Evolutionary conservation across 23 tunicate genomes (phyloP), one percentile per base, ranked within the genome.

Genomic region (Botrylloides violaceus): DNA sequence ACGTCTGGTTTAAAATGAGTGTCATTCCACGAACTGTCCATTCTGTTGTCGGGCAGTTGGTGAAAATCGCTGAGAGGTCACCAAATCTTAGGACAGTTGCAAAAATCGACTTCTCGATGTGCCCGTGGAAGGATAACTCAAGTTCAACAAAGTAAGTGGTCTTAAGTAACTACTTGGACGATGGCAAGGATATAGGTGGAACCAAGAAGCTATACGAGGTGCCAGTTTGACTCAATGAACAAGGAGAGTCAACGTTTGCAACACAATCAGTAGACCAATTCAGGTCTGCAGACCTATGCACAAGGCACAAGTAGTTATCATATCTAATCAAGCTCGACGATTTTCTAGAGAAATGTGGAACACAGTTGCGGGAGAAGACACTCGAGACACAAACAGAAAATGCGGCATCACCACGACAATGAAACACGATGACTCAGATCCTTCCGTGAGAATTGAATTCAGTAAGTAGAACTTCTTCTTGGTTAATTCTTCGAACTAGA

Each of bases 341-440:
- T 60, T 29, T 15, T n/a, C n/a, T n/a, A 60, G 65, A 1, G 74
- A 68, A 37, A 32, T 68, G 23, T 68, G 74, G 74, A 35, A 20
- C 9, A 0, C 31, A 37, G 74, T 68, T 18, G 1, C 74, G 0
- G 74, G 74, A 19, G 58, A 68, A 39, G 58, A 68, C 0, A 36
- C 37, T 27, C 12, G 74, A 36, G 74, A 68, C 21, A n/a, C 74
- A 35, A 68, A 68, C 37, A 38, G 56, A 68, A 39, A 43, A 68
- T 68, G 74, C 37, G 30, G 4, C 7, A 37, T 68, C 25, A 68
- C 57, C 24, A 68, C 74, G 25, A 5, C 0, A 23, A 68, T 68
- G 74, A 68, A 37, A 43, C 74, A 68, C 2, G 74, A 68, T 43
- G 58, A 37, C 15, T 37, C 74, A n/a, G 74, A 68, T 25, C 74